Evolutionary conservation across 30 jellyfish, hydroid and myxozoan genomes (phyloP).

Genomic region (Aurelia aurita): DNA sequence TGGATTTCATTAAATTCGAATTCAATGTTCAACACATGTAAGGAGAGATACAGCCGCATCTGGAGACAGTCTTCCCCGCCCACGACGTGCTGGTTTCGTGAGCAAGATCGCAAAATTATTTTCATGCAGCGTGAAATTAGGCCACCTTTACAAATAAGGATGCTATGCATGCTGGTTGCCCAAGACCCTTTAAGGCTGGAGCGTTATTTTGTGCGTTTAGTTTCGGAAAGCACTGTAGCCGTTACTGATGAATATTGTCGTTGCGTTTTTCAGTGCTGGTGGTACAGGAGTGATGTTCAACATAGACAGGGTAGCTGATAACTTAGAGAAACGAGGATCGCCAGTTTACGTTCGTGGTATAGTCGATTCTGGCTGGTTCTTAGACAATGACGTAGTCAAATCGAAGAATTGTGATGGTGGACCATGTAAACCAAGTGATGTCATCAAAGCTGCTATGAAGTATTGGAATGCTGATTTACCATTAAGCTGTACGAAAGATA

Average conservation of each 20-base stretch:
- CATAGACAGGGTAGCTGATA: constrained; percentile 83
- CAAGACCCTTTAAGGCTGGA: too few species aligned
- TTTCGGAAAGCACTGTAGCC: not conserved
- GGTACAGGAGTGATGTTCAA: constrained; percentile 95
- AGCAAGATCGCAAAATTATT: too few species aligned
- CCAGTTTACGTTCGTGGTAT: constrained; percentile 80
- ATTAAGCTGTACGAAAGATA: constrained; percentile 43
- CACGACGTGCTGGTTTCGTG: too few species aligned
- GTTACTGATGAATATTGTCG: not conserved
- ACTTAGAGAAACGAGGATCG: constrained; percentile 45
- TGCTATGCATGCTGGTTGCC: too few species aligned
- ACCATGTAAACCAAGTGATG: constrained; percentile 61
- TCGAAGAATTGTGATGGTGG: constrained; percentile 41
- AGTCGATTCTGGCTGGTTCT: constrained; percentile 95
- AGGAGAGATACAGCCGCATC: too few species aligned
- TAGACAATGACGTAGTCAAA: constrained; percentile 51
- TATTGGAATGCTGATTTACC: constrained; percentile 90
- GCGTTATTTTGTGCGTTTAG: too few species aligned
- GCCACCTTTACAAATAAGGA: too few species aligned
- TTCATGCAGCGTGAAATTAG: too few species aligned
- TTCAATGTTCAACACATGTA: too few species aligned
- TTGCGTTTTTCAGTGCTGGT: constrained; percentile 82
- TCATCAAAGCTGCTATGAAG: constrained; percentile 55
- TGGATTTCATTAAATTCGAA: too few species aligned
- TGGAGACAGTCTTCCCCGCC: too few species aligned